Evolutionary conservation across 2,113 vertebrate species (phyloP).

Genomic region (Callipepla californica): DNA sequence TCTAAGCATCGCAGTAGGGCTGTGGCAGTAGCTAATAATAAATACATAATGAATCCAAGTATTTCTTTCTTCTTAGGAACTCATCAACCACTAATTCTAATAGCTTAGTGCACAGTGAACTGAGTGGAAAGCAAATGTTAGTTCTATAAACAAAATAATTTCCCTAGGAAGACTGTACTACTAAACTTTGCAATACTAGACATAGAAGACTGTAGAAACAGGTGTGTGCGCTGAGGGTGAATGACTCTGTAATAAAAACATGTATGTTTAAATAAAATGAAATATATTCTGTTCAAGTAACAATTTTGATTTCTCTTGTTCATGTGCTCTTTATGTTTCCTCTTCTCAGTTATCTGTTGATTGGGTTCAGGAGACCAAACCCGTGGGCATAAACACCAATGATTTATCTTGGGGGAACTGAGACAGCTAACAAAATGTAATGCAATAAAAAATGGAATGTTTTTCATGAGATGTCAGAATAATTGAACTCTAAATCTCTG

Average conservation of each 20-base stretch:
- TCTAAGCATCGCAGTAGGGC: neutral
- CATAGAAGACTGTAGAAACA: neutral
- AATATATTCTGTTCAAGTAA: neutral
- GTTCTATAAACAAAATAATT: neutral
- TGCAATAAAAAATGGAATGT: neutral
- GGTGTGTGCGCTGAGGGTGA: neutral
- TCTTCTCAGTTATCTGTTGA: neutral
- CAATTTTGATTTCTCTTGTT: neutral
- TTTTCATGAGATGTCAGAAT: neutral
- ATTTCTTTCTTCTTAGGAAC: neutral
- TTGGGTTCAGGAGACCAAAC: neutral
- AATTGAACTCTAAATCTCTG: neutral
- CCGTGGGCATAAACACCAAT: neutral
- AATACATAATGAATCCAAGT: neutral
- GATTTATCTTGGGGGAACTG: neutral
- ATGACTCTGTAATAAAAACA: neutral
- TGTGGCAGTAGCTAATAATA: neutral
- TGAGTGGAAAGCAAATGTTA: neutral
- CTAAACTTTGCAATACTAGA: neutral
- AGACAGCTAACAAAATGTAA: neutral
- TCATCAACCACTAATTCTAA: neutral
- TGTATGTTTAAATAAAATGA: neutral
- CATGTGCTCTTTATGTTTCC: neutral
- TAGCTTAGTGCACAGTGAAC: neutral
- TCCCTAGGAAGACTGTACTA: neutral